Evolutionary conservation across 2,113 vertebrate genomes (phyloP), one percentile per base, ranked within the genome.

Genomic region (Galbula dea): DNA sequence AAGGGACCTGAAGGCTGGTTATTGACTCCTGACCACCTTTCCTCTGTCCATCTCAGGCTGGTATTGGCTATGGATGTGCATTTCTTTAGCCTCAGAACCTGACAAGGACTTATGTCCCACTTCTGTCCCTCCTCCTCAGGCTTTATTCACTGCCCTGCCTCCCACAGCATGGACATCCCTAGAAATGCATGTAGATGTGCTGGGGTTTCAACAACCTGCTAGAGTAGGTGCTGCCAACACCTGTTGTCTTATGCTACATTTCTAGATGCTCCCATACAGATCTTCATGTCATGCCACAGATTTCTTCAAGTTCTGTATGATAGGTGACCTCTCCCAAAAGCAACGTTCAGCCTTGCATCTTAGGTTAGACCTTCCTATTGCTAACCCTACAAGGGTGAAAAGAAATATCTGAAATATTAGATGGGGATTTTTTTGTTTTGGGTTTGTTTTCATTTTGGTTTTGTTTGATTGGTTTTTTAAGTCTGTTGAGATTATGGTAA

Each of bases 151-250:
- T 43, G 46, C 29, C n/a, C 26, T 30, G 51, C 16, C 15, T 46
- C 17, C 26, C 51, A 29, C 51, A 43, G 0, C 1, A 0, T 22
- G 34, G n/a, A 9, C 37, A 32, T 7, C 7, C 34, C 62, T 15
- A 36, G 34, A 30, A 62, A n/a, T 5, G 36, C 34, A 26, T 0
- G 0, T 7, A 9, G 41, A 30, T 8, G 11, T 49, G 27, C 32
- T 20, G 36, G n/a, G 12, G 13, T 32, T 48, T 51, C 46, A 57
- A 32, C 32, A 57, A 41, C 36, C 32, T 34, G 43, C 51, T 65
- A 7, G n/a, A 58, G 5, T 10, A 4, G 22, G 5, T 73, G 62
- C n/a, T 20, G 9, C 3, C 20, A 32, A 13, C 39, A 16, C 13
- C 5, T 10, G 19, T n/a, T 3, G 34, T 5, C 1, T 46, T 71